Evolutionary conservation across 2,797 vertebrate species (phyloP), one percentile per base, ranked within the genome.

Genomic region (Graptemys geographica): DNA sequence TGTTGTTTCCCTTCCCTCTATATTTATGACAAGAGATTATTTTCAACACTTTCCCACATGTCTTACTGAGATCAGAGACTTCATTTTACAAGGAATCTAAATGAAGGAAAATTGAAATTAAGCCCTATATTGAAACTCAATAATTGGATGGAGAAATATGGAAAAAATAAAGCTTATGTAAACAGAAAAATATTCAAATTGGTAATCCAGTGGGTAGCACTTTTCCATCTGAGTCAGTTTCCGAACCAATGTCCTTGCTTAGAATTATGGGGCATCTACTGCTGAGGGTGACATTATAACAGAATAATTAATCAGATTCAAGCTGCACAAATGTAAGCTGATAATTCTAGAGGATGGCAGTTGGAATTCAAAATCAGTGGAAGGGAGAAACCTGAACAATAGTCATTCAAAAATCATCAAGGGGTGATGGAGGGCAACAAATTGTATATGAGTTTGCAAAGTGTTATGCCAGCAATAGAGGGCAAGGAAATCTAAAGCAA

Each of bases 341-440:
- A 94, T 85, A 94, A 93, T 88, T 87, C n/a, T 94, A 55, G 72
- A 5, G 1, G 21, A 4, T 74, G 72, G 15, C 0, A 1, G 52
- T 6, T 74, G 16, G 47, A 93, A 92, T 95, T 93, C 53, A 87
- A 93, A 96, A 88, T 89, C 56, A 53, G 33, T 81, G 37, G 21
- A 72, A 47, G n/a, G 19, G 37, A 78, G 44, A 90, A 90, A 88
- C 37, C 91, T 74, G 25, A 93, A 86, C 88, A 94, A 56, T 33
- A 86, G 13, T 62, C 49, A 25, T 89, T n/a, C 53, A 88, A 79
- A 91, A 91, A 79, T 81, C 69, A 89, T 4, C 31, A 37, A 1
- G 44, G 84, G 65, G 27, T 89, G 81, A 89, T 27, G 87, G 84
- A 47, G 78, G n/a, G 33, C 12, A 9, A 16, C 33, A 90, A 88